Conservation (phyloP, 2,888 invertebrate species). For the Galerucella nymphaeae region DNA sequence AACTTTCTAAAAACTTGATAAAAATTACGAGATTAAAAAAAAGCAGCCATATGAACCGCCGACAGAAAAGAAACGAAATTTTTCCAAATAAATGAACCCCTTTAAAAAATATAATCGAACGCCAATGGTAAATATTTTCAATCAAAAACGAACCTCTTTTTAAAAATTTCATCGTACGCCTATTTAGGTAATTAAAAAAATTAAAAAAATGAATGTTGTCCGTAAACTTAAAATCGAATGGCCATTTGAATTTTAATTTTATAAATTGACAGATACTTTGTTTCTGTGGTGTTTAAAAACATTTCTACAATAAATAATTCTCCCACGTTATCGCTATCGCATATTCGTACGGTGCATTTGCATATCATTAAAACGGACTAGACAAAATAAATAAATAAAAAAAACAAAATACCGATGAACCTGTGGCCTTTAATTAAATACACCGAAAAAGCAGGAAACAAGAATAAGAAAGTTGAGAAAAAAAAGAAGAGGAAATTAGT, state of each 20-base stretch:
- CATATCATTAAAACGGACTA: conserved; percentile 45
- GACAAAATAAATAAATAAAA: conserved; percentile 49
- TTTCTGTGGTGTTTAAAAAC: neutral
- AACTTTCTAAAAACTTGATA: too few species aligned
- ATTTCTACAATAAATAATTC: conserved; percentile 19
- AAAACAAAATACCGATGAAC: conserved; percentile 43
- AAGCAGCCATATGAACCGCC: too few species aligned
- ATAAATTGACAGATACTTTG: conserved; percentile 2
- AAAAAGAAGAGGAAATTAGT: conserved; percentile 1
- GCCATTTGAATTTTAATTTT: neutral
- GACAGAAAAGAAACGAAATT: too few species aligned
- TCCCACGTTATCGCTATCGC: conserved; percentile 33
- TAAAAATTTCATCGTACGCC: too few species aligned
- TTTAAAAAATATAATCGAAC: too few species aligned
- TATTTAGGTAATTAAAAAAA: neutral
- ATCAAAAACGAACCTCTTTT: too few species aligned
- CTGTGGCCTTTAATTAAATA: conserved; percentile 49
- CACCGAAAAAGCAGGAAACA: conserved; percentile 44
- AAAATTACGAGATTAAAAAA: too few species aligned
- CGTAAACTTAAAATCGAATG: neutral
- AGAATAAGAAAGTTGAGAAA: conserved; percentile 11
- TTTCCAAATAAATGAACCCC: too few species aligned
- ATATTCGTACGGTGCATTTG: conserved; percentile 37
- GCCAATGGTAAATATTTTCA: too few species aligned
- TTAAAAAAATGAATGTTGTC: conserved; percentile 11